phyloP scores from a whole-genome alignment of 2,113 vertebrate genomes.

The Nibea coibor region DNA sequence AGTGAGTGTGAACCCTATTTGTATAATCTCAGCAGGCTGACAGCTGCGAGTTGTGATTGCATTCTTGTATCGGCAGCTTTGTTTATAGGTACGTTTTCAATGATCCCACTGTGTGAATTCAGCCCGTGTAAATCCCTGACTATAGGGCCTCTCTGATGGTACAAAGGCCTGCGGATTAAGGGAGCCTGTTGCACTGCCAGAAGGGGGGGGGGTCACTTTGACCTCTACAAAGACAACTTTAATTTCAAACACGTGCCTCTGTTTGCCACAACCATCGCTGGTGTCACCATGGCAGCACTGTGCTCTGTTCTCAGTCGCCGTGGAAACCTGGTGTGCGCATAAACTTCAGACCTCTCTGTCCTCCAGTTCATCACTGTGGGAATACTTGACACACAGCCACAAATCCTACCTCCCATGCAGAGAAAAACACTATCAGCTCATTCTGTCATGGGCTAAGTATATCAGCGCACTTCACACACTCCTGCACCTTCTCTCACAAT shows the following conservation, averaged over 20 bases:
- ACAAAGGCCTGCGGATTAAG: constrained; percentile 73
- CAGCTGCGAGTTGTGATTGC: constrained; percentile 34
- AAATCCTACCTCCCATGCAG: constrained; percentile 27
- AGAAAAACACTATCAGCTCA: constrained; percentile 25
- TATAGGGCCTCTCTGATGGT: constrained; percentile 54
- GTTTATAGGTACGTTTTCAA: constrained; percentile 57
- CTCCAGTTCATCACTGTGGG: not conserved
- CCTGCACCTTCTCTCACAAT: constrained; percentile 17
- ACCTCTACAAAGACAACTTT: constrained; percentile 54
- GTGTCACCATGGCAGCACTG: constrained; percentile 28
- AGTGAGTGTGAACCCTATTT: constrained; percentile 36
- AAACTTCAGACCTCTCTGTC: constrained; percentile 21
- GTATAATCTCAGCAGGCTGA: constrained; percentile 54
- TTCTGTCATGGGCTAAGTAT: constrained; percentile 10
- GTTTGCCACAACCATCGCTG: constrained; percentile 21
- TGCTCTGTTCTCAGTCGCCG: constrained; percentile 21
- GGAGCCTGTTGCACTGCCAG: constrained; percentile 51
- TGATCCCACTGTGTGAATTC: constrained; percentile 68
- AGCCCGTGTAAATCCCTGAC: constrained; percentile 60
- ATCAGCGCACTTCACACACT: constrained; percentile 11
- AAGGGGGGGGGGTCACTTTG: constrained; percentile 30
- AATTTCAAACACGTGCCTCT: constrained; percentile 61
- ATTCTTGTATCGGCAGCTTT: constrained; percentile 53
- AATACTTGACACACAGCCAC: constrained; percentile 10
- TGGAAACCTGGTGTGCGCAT: constrained; percentile 21